Evolutionary conservation across 2,113 vertebrate species (phyloP).

Genomic region (Equus przewalskii): DNA sequence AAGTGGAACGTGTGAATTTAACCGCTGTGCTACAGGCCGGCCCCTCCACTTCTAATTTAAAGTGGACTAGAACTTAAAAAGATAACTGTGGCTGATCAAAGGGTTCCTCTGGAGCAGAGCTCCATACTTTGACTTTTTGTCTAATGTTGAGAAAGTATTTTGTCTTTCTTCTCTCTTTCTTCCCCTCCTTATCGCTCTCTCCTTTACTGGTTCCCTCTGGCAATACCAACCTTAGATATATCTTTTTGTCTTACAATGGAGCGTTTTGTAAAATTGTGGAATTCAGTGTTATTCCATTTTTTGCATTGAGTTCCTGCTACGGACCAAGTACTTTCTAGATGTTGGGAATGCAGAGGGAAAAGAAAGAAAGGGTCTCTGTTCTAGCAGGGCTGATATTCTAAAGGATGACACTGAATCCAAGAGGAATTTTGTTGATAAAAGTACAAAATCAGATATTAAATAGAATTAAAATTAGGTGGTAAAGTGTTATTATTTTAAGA

Average conservation of each 20-base stretch:
- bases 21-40: too few relatives aligned
- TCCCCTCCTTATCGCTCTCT: background rate
- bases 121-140: background rate
- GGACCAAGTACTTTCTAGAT: background rate
- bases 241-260: background rate
- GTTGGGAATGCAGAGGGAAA: background rate
- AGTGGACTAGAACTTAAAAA: background rate
- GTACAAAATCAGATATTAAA: background rate
- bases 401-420: background rate
- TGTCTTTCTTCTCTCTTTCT: background rate
- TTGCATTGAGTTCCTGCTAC: background rate
- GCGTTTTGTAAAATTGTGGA: background rate
- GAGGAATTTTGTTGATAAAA: background rate
- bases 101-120: background rate
- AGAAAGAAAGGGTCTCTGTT: background rate
- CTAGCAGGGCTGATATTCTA: background rate
- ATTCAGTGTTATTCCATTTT: background rate
- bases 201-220: background rate
- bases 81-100: background rate
- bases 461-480: background rate
- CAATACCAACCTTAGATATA: background rate
- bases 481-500: background rate
- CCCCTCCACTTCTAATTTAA: background rate
- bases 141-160: background rate
- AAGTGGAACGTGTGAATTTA: too few relatives aligned